Percentiles rank a stretch among this genome's conserved stretches.
Conservation (phyloP, 1,140 invertebrate species). For the Zaprionus gabonicus region DNA sequence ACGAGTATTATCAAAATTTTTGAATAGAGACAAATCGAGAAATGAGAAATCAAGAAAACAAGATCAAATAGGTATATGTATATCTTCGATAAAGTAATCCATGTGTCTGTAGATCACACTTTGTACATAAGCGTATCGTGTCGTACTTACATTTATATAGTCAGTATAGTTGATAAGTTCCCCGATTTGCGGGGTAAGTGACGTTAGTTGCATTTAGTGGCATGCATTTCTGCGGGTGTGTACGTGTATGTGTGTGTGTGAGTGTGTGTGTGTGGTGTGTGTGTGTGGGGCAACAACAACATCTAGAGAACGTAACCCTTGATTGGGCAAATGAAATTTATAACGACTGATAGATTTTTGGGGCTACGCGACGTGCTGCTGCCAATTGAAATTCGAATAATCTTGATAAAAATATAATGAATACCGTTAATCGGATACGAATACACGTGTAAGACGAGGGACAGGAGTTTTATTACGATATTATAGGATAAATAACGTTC, state of each 20-base stretch:
- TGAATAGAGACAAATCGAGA: neutral
- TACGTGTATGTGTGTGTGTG: neutral
- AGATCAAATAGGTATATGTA: conserved; percentile 2
- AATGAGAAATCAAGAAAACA: neutral
- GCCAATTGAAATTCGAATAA: conserved; percentile 66
- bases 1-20: conserved; percentile 6
- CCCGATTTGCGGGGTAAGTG: neutral
- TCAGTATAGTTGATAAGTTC: neutral
- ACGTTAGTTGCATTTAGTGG: conserved; percentile 8
- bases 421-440: conserved; percentile 20
- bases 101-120: conserved; percentile 8
- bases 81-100: neutral
- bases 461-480: conserved; percentile 29
- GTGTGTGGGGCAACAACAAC: conserved; percentile 2
- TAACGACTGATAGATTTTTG: conserved; percentile 75
- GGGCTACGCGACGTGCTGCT: conserved; percentile 35
- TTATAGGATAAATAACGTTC: conserved; percentile 1
- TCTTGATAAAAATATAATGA: conserved; percentile 22
- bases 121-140: conserved; percentile 7
- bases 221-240: conserved; percentile 9
- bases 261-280: neutral
- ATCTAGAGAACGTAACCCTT: conserved; percentile 48
- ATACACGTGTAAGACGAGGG: neutral
- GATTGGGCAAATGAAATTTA: conserved; percentile 59
- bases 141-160: conserved; percentile 13